A percentile compares a stretch with the other conserved stretches of the same genome.
phyloP scores from a whole-genome alignment of 2,888 invertebrate genomes.

The Myopa testacea region DNA sequence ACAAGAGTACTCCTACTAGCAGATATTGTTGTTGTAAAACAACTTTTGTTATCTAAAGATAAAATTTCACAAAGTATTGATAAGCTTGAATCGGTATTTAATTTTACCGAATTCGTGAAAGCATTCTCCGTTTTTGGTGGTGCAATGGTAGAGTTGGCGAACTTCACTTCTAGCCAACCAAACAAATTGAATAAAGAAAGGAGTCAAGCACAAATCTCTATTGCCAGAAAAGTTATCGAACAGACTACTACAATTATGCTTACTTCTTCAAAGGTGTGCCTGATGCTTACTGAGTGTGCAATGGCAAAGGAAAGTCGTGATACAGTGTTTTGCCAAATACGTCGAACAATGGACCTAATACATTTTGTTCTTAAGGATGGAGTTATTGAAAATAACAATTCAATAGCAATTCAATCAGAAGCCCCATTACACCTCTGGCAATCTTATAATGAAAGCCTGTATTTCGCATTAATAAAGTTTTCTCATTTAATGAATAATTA shows the following conservation, averaged over 20 bases:
- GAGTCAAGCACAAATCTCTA: slow-evolving; percentile 94
- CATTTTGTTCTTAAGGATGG: slow-evolving; percentile 98
- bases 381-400: slow-evolving; percentile 73
- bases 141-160: slow-evolving; percentile 98
- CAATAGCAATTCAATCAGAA: slow-evolving; percentile 44
- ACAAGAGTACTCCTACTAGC: slow-evolving; percentile 95
- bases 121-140: slow-evolving; percentile 98
- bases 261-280: slow-evolving; percentile 95
- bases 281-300: slow-evolving; percentile 93
- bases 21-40: slow-evolving; percentile 97
- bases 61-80: slow-evolving; percentile 90
- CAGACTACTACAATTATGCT: slow-evolving; percentile 96
- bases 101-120: slow-evolving; percentile 97
- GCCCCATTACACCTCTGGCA: slow-evolving; percentile 72
- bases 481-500: slow-evolving; percentile 84
- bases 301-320: slow-evolving; percentile 95
- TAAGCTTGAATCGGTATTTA: slow-evolving; percentile 86
- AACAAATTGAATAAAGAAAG: slow-evolving; percentile 94
- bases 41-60: slow-evolving; percentile 94
- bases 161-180: slow-evolving; percentile 84
- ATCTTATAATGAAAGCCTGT: slow-evolving; percentile 76
- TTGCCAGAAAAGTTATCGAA: slow-evolving; percentile 94
- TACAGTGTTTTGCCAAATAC: slow-evolving; percentile 98
- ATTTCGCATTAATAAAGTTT: slow-evolving; percentile 81
- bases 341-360: slow-evolving; percentile 96